Percentiles rank a stretch among this genome's conserved stretches.
Conservation (phyloP, 1,140 invertebrate genomes). For the Temnothorax curvispinosus region DNA sequence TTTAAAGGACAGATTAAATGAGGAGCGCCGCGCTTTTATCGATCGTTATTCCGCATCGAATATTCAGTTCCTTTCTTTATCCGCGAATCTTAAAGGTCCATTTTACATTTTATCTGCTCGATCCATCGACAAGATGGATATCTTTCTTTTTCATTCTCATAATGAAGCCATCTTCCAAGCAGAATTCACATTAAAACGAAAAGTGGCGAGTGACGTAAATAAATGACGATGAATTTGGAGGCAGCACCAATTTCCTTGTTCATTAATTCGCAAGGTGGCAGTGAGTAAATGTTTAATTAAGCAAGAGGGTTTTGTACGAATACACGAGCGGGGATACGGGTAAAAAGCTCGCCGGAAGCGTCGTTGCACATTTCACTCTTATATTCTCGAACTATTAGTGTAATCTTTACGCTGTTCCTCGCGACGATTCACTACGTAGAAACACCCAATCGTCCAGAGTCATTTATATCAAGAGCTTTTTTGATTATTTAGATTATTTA, state of each 20-base stretch:
- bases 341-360: background rate
- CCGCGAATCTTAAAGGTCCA: background rate
- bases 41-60: background rate
- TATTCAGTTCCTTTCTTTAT: background rate
- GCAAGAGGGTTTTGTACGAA: background rate
- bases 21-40: background rate
- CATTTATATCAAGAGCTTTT: background rate
- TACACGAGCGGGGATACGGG: background rate
- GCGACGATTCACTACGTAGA: background rate
- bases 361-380: conserved; percentile 5
- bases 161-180: background rate
- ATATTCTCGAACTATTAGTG: background rate
- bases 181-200: background rate
- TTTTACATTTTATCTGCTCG: background rate
- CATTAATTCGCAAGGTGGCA: conserved; percentile 9
- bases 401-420: background rate
- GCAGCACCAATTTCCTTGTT: conserved; percentile 1
- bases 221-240: background rate
- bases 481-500: background rate
- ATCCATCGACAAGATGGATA: background rate
- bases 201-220: background rate
- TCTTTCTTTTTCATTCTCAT: background rate
- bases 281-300: background rate
- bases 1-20: background rate
- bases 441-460: background rate